Evolutionary conservation across 1,140 invertebrate species (phyloP), one percentile per base, ranked within the genome.

Genomic region (Nixonia krombeini): DNA sequence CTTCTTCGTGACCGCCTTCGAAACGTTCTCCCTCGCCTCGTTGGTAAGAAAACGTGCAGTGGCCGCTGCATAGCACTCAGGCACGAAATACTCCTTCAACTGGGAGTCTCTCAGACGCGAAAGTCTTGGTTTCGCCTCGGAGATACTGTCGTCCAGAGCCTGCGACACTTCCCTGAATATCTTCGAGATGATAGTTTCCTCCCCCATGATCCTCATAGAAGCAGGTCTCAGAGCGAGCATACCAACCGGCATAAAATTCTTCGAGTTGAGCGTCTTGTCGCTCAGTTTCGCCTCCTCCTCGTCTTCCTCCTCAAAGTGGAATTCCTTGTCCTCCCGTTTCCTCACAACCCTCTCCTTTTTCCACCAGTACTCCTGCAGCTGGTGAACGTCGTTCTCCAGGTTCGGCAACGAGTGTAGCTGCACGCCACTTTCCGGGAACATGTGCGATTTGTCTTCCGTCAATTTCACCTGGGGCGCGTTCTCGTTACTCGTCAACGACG

Each of bases 211-310:
- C 16, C 74, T 80, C 16, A 79, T 61, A 5, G 76, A 75, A 4
- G 78, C 75, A 1, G 83, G 80, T 35, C 82, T 76, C 3, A 85
- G 47, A 0, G 79, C 84, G 4, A 85, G 70, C 84, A 85, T 85
- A 0, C 84, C 84, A 17, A 83, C 71, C 0, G 84, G 84, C 84
- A 85, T 85, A 41, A 84, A 84, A 49, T 74, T 83, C 46, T 85
- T 85, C 9, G 84, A 82, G 53, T 85, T 84, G 2, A 77, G 35
- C 9, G 51, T 59, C 25, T 76, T 78, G 53, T 76, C 72, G 29
- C 31, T 42, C n/a, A n/a, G n/a, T 15, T 68, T 72, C 2, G 53
- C 17, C 4, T 80, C 76, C 3, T 83, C 82, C 6, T 81, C 81
- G 4, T 81, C 76, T 16, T 82, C 80, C 6, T 70, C 68, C 12